Percentiles rank a stretch among this genome's conserved stretches.
These are phyloP conservation scores for Heliconius eleuchia DNA, from an alignment of 1,140 invertebrate genomes.

Conservation along the genomic window DNA sequence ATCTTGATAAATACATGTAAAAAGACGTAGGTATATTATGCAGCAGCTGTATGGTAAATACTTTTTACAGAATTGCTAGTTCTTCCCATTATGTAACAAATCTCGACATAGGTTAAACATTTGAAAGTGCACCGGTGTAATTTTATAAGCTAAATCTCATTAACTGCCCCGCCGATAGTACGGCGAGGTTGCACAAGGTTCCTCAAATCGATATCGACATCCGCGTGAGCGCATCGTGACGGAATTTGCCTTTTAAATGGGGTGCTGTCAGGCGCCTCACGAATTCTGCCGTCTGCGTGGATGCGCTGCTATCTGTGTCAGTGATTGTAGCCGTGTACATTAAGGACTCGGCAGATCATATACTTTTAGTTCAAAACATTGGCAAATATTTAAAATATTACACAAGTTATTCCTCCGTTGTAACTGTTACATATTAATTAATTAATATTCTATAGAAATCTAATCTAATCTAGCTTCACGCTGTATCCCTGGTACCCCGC, in stretches of 20 bases:
- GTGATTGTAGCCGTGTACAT: conserved; percentile 47
- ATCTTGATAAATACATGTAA: not conserved
- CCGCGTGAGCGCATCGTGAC: conserved; percentile 67
- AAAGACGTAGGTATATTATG: not conserved
- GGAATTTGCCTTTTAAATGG: conserved; percentile 74
- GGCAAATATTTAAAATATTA: too few relatives aligned
- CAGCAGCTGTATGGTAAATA: not conserved
- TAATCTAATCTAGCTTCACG: too few relatives aligned
- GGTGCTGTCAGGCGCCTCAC: conserved; percentile 62
- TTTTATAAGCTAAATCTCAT: conserved; percentile 38
- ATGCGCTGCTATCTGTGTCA: conserved; percentile 65
- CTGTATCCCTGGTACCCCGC: too few relatives aligned
- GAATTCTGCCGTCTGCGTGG: conserved; percentile 52
- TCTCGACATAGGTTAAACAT: conserved; percentile 1
- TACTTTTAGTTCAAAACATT: not conserved
- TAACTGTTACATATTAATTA: too few relatives aligned
- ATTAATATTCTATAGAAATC: too few relatives aligned
- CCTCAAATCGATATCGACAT: conserved; percentile 52
- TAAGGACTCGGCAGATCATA: not conserved
- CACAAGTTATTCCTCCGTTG: too few relatives aligned
- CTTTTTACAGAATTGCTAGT: conserved; percentile 12
- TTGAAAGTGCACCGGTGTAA: conserved; percentile 17
- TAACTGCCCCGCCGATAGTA: conserved; percentile 31
- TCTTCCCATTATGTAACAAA: conserved; percentile 12
- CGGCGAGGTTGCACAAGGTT: conserved; percentile 33